Conservation (phyloP, 2,113 vertebrate species). For the Leucopsar rothschildi region DNA sequence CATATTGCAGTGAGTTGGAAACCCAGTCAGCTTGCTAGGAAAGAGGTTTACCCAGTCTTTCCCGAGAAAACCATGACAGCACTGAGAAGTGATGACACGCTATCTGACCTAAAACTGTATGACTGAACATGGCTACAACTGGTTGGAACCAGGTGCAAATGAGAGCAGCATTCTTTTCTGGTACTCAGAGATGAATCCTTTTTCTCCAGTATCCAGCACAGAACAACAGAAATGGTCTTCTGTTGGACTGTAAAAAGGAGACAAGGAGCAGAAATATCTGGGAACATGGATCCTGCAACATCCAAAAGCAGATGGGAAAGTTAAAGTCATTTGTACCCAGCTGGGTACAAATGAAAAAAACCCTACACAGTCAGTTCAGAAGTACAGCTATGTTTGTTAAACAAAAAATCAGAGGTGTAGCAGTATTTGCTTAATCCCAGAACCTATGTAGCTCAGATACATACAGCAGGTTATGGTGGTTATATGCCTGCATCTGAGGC, state of each 20-base stretch:
- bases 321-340: background rate
- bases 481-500: background rate
- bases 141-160: background rate
- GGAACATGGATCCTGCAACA: background rate
- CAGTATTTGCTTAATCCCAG: background rate
- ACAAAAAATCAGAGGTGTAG: background rate
- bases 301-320: background rate
- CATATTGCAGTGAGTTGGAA: background rate
- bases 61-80: background rate
- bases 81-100: background rate
- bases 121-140: background rate
- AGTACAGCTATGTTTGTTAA: background rate
- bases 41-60: background rate
- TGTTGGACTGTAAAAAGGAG: background rate
- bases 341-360: background rate
- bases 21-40: background rate
- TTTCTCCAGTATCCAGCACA: background rate
- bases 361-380: background rate
- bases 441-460: background rate
- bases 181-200: background rate
- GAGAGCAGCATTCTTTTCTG: background rate
- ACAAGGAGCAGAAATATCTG: background rate
- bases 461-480: background rate
- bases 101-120: background rate
- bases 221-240: background rate